These are phyloP conservation scores for Phyllotis vaccarum DNA, from an alignment of 2,797 vertebrate species.

Conservation along the genomic window DNA sequence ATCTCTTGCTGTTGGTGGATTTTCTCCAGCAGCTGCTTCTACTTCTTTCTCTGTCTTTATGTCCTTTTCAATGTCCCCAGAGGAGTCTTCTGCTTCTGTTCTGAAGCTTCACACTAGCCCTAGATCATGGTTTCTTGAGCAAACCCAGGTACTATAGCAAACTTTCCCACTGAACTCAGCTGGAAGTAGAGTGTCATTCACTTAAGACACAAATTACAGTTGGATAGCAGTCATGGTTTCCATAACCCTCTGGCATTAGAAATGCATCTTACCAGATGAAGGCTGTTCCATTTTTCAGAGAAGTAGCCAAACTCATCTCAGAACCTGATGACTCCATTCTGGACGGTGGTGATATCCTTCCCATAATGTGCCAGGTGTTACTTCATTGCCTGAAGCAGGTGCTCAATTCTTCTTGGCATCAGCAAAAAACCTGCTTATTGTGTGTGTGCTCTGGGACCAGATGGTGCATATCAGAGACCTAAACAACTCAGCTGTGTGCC, in stretches of 20 bases:
- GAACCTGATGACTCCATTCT: slow-evolving; percentile 97
- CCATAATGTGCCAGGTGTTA: slow-evolving; percentile 98
- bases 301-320: slow-evolving; percentile 99
- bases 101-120: slow-evolving; percentile 95
- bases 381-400: slow-evolving; percentile 97
- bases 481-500: slow-evolving; percentile 97
- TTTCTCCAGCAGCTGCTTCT: slow-evolving; percentile 94
- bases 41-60: slow-evolving; percentile 92
- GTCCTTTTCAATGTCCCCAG: slow-evolving; percentile 93
- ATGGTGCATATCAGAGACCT: slow-evolving; percentile 98
- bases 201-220: slow-evolving; percentile 96
- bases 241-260: slow-evolving; percentile 96
- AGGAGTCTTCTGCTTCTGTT: slow-evolving; percentile 96
- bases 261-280: slow-evolving; percentile 94
- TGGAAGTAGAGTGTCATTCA: slow-evolving; percentile 96
- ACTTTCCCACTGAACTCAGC: slow-evolving; percentile 95
- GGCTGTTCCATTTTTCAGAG: slow-evolving; percentile 97
- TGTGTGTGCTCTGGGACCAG: slow-evolving; percentile 98
- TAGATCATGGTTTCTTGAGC: slow-evolving; percentile 97
- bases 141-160: slow-evolving; percentile 97
- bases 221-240: slow-evolving; percentile 98
- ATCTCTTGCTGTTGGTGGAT: slow-evolving; percentile 96
- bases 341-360: slow-evolving; percentile 96
- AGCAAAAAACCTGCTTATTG: slow-evolving; percentile 98
- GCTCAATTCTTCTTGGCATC: slow-evolving; percentile 97